phyloP scores from a whole-genome alignment of 2,888 invertebrate species.

The Polydrusus tereticollis region DNA sequence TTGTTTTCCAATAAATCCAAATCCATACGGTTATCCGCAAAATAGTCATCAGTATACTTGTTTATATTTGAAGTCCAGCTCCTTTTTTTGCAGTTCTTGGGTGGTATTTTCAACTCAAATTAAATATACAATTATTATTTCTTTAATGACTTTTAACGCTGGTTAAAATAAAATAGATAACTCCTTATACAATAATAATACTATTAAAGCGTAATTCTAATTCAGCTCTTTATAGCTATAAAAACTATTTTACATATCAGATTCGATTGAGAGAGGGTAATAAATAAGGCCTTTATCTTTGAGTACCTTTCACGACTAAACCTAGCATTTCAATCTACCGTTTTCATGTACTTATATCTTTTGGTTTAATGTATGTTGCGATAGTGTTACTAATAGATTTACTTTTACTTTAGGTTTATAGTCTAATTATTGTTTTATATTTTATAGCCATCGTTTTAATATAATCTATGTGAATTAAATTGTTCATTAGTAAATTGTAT shows the following conservation, averaged over 20 bases:
- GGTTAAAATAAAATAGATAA: too few species aligned
- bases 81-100: too few species aligned
- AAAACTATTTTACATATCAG: not conserved
- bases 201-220: not conserved
- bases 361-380: not conserved
- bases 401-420: not conserved
- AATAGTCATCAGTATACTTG: too few species aligned
- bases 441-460: not conserved
- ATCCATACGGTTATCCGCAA: too few species aligned
- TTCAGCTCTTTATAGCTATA: not conserved
- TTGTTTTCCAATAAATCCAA: too few species aligned
- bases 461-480: too few species aligned
- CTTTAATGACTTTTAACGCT: too few species aligned
- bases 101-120: too few species aligned
- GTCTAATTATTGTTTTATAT: not conserved
- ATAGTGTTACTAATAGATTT: not conserved
- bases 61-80: too few species aligned
- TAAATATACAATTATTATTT: too few species aligned
- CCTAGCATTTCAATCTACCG: not conserved
- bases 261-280: slow-evolving; percentile 1
- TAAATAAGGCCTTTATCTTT: not conserved
- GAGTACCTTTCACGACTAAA: not conserved
- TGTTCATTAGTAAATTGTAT: too few species aligned
- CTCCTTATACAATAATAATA: too few species aligned
- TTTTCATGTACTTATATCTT: not conserved